These are phyloP conservation scores for Drosophila melanica DNA, from an alignment of 1,140 invertebrate species.

Conservation along the genomic window DNA sequence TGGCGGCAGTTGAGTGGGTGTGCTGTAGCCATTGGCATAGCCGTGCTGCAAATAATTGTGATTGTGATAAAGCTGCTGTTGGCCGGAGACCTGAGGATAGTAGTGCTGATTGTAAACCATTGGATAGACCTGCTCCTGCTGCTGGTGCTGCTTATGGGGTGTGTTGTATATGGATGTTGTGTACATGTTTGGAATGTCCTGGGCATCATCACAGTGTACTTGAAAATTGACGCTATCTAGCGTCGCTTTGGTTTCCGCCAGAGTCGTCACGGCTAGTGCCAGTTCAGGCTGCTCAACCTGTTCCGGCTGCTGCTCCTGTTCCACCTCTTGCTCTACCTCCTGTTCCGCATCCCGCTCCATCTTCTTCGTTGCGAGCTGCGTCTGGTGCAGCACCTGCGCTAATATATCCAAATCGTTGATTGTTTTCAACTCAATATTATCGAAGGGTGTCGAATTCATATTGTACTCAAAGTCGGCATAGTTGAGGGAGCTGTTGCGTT, in stretches of 20 bases:
- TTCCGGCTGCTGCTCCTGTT: conserved; percentile 16
- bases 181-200: conserved; percentile 62
- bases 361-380: conserved; percentile 50
- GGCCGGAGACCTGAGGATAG: conserved; percentile 38
- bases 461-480: conserved; percentile 94
- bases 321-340: conserved; percentile 4
- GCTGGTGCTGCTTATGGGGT: conserved; percentile 40
- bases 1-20: conserved; percentile 62
- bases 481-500: conserved; percentile 85
- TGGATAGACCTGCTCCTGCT: conserved; percentile 44
- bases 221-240: conserved; percentile 74
- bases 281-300: conserved; percentile 6
- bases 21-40: conserved; percentile 63
- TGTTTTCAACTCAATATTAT: conserved; percentile 95
- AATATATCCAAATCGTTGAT: conserved; percentile 95
- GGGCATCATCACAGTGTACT: conserved; percentile 69
- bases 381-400: conserved; percentile 88
- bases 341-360: not conserved
- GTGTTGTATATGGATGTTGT: conserved; percentile 41
- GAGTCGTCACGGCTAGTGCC: conserved; percentile 62
- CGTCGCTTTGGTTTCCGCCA: conserved; percentile 74
- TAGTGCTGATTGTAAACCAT: conserved; percentile 59
- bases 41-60: conserved; percentile 64
- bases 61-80: conserved; percentile 73
- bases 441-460: conserved; percentile 93